phyloP scores from a whole-genome alignment of 2,888 invertebrate genomes.

The Teleiodes luculella region DNA sequence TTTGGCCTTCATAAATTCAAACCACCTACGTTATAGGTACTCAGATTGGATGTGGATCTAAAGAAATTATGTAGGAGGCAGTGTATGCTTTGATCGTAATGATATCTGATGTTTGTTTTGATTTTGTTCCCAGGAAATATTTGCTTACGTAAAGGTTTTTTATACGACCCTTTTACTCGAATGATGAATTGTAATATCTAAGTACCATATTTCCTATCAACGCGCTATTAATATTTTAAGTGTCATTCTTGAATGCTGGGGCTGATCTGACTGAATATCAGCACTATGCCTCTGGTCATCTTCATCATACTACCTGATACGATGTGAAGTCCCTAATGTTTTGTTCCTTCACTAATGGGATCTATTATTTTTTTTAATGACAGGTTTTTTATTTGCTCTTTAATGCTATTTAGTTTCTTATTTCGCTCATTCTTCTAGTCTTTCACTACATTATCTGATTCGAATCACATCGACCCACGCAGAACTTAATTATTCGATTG shows the following conservation, averaged over 20 bases:
- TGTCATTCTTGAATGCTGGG: too few species aligned
- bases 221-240: too few species aligned
- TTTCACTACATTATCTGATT: background rate
- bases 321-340: too few species aligned
- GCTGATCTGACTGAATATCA: too few species aligned
- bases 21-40: slow-evolving; percentile 34
- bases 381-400: too few species aligned
- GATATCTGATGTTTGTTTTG: background rate
- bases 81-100: background rate
- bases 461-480: slow-evolving; percentile 48
- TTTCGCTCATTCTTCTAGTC: background rate
- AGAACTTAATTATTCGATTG: slow-evolving; percentile 54
- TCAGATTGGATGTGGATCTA: slow-evolving; percentile 24
- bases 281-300: too few species aligned
- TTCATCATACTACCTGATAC: too few species aligned
- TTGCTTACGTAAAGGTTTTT: background rate
- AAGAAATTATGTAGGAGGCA: background rate
- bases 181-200: too few species aligned
- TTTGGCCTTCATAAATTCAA: slow-evolving; percentile 55
- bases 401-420: too few species aligned
- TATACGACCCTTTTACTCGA: background rate
- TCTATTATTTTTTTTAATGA: too few species aligned
- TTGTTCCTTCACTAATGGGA: too few species aligned
- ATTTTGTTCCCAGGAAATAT: background rate
- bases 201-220: too few species aligned